A percentile compares a stretch with the other conserved stretches of the same genome.
phyloP scores from a whole-genome alignment of 1,140 invertebrate genomes.

The Proales similis region DNA sequence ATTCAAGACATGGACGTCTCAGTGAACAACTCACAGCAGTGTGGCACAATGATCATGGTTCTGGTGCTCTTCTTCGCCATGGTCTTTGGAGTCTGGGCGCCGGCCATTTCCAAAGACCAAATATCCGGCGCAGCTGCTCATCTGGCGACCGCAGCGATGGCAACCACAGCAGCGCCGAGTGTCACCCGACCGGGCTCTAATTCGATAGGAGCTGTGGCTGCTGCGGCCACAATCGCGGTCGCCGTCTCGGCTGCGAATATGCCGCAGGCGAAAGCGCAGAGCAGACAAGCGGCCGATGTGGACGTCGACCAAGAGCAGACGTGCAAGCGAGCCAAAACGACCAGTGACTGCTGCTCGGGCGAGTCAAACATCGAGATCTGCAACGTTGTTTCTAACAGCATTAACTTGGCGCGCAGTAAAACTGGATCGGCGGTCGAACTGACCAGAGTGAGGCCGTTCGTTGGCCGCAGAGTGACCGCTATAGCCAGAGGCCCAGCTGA shows the following conservation, averaged over 20 bases:
- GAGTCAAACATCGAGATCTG: no score
- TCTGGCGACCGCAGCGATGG: not conserved
- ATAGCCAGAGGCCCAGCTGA: slow-evolving; percentile 8
- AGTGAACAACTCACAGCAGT: slow-evolving; percentile 15
- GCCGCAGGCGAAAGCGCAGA: slow-evolving; percentile 7
- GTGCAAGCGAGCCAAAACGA: no score
- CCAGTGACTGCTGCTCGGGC: no score
- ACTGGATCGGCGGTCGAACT: slow-evolving; percentile 26
- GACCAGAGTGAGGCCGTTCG: slow-evolving; percentile 30
- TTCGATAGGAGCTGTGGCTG: slow-evolving; percentile 4
- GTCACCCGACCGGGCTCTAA: not conserved
- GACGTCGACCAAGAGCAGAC: no score
- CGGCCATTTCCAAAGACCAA: slow-evolving; percentile 38
- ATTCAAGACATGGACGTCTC: not conserved
- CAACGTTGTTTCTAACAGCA: not conserved
- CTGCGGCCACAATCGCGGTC: slow-evolving; percentile 17
- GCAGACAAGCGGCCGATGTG: no score
- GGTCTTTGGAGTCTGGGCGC: slow-evolving; percentile 50
- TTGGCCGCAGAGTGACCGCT: not conserved
- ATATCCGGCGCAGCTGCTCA: slow-evolving; percentile 4
- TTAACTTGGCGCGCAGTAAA: slow-evolving; percentile 22
- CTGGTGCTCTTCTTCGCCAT: slow-evolving; percentile 52
- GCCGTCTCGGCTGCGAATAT: not conserved
- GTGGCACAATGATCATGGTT: slow-evolving; percentile 41
- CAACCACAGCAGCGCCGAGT: not conserved